These are phyloP conservation scores for Micromesistius poutassou DNA, from an alignment of 2,797 vertebrate species.

Conservation along the genomic window DNA sequence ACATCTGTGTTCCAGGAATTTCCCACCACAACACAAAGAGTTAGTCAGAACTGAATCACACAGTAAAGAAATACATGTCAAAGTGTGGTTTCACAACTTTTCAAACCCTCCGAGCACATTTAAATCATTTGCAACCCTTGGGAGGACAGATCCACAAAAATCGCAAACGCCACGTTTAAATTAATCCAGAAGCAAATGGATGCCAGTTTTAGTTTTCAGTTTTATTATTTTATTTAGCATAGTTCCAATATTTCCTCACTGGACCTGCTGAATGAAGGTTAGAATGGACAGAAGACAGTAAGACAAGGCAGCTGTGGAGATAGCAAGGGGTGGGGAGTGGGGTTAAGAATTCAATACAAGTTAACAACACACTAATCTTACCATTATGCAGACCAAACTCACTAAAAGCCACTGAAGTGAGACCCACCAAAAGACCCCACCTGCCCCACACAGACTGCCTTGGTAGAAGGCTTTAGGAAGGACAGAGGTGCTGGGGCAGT, in stretches of 20 bases:
- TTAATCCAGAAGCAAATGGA: not conserved
- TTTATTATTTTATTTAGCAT: not conserved
- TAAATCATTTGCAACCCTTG: not conserved
- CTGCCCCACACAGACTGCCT: not conserved
- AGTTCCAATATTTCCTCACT: not conserved
- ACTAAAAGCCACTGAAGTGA: not conserved
- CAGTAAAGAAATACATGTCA: not conserved
- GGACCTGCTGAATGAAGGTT: not conserved
- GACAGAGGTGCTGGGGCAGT: not conserved
- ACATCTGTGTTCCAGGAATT: not conserved
- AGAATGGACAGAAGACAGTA: not conserved
- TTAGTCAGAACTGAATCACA: not conserved
- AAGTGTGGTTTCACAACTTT: not conserved
- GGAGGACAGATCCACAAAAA: not conserved
- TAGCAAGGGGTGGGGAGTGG: conserved; percentile 36
- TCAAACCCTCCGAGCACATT: not conserved
- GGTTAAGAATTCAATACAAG: conserved; percentile 14
- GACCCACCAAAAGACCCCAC: not conserved
- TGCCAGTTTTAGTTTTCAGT: not conserved
- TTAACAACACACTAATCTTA: conserved; percentile 14
- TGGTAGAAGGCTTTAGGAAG: not conserved
- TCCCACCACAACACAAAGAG: not conserved
- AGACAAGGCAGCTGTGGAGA: conserved; percentile 27
- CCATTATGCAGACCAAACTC: conserved; percentile 1
- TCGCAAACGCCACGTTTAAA: not conserved